phyloP scores from a whole-genome alignment of 2,888 invertebrate species.

The Anthophora plumipes region DNA sequence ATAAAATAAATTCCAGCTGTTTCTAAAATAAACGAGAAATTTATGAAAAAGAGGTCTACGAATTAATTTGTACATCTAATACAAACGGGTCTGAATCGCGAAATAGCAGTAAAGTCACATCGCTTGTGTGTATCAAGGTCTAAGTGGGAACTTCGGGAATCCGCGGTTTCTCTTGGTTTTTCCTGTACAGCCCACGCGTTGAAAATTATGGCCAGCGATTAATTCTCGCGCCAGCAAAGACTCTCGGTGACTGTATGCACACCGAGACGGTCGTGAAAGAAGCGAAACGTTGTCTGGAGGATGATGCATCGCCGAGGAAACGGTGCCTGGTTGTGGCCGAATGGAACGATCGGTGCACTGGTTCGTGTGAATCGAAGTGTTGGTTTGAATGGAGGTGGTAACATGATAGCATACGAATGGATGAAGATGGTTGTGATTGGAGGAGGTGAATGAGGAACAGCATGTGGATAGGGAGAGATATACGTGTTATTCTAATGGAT shows the following conservation, averaged over 20 bases:
- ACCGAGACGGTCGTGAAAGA: not conserved
- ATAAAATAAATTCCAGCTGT: too few species aligned
- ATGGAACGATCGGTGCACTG: conserved; percentile 1
- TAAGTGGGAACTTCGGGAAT: conserved; percentile 18
- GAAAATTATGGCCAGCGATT: conserved; percentile 11
- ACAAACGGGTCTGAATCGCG: too few species aligned
- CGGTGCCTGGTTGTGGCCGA: not conserved
- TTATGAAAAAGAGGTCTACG: too few species aligned
- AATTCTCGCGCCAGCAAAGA: not conserved
- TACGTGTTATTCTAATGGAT: not conserved
- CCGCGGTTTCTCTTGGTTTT: conserved; percentile 15
- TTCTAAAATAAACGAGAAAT: too few species aligned
- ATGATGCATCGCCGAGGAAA: conserved; percentile 15
- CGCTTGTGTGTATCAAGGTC: too few species aligned
- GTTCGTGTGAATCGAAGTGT: not conserved
- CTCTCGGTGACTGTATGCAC: too few species aligned
- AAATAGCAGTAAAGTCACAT: too few species aligned
- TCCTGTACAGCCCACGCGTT: conserved; percentile 9
- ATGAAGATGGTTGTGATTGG: not conserved
- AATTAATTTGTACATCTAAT: too few species aligned
- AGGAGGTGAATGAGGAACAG: not conserved
- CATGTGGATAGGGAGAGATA: not conserved
- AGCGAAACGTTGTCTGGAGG: not conserved
- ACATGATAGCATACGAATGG: not conserved
- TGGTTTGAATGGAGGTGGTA: not conserved